A percentile compares a stretch with the other conserved stretches of the same genome.
These are phyloP conservation scores for Beroe forskalii DNA, from an alignment of 37 sponge, comb jelly and placozoan species.

Conservation along the genomic window DNA sequence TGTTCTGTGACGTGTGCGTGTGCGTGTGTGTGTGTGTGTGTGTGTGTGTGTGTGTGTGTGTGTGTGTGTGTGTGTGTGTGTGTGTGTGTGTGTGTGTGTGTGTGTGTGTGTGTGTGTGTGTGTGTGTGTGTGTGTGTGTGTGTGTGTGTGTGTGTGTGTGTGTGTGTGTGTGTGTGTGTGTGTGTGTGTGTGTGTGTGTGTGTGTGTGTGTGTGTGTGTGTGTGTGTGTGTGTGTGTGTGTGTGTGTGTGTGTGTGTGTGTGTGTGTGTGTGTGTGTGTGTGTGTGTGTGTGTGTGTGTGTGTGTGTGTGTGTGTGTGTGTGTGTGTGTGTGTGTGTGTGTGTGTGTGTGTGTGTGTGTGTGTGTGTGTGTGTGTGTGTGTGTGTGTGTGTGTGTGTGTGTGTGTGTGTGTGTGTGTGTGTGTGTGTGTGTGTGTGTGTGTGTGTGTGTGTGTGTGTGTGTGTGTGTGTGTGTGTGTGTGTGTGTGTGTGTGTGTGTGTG, in stretches of 20 bases:
- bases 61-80: constrained; percentile 62
- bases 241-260: constrained; percentile 69
- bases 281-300: constrained; percentile 53
- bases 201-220: constrained; percentile 40
- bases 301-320: constrained; percentile 59
- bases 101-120: constrained; percentile 52
- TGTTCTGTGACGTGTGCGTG: not conserved
- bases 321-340: constrained; percentile 68
- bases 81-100: constrained; percentile 9
- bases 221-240: constrained; percentile 68
- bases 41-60: constrained; percentile 69
- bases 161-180: constrained; percentile 68
- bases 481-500: constrained; percentile 41
- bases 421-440: constrained; percentile 73
- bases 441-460: constrained; percentile 69
- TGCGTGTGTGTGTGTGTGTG: constrained; percentile 67
- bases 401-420: constrained; percentile 72
- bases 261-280: constrained; percentile 65
- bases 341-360: constrained; percentile 72
- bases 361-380: constrained; percentile 73
- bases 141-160: constrained; percentile 67
- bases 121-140: constrained; percentile 55
- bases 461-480: constrained; percentile 70
- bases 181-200: constrained; percentile 66
- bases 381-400: constrained; percentile 73